Conservation (phyloP, 2,888 invertebrate genomes). For the Reticulitermes lucifugus region DNA sequence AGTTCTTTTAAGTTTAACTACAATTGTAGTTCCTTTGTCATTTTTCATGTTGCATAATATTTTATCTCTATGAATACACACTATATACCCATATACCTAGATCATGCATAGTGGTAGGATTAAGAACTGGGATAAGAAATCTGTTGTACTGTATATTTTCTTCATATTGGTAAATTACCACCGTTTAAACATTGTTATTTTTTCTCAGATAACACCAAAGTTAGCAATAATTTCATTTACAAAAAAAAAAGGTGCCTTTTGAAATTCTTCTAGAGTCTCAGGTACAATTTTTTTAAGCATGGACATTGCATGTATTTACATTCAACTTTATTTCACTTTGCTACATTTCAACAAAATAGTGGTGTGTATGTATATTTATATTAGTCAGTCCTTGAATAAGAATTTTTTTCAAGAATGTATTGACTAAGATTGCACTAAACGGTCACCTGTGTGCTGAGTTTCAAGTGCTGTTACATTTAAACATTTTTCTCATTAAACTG, state of each 20-base stretch:
- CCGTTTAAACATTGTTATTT: neutral
- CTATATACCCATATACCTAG: slow-evolving; percentile 19
- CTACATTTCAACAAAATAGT: neutral
- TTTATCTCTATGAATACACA: neutral
- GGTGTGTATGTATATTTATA: neutral
- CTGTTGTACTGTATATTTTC: slow-evolving; percentile 31
- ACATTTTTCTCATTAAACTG: neutral
- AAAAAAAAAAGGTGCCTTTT: neutral
- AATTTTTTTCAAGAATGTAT: neutral
- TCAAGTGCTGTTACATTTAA: neutral
- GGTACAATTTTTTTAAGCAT: neutral
- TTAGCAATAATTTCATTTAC: slow-evolving; percentile 23
- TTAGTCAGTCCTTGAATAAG: neutral
- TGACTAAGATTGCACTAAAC: neutral
- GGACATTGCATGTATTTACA: neutral
- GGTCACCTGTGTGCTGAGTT: neutral
- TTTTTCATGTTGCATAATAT: neutral
- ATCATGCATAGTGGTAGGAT: slow-evolving; percentile 4
- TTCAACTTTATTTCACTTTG: neutral
- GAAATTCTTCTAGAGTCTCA: neutral
- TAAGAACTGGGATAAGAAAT: neutral
- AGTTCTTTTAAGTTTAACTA: neutral
- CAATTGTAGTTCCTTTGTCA: slow-evolving; percentile 17
- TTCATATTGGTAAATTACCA: neutral
- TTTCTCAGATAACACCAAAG: neutral